A percentile compares a stretch with the other conserved stretches of the same genome.
These are phyloP conservation scores for Cottoperca gobio DNA, from an alignment of 2,797 vertebrate genomes.

Conservation along the genomic window DNA sequence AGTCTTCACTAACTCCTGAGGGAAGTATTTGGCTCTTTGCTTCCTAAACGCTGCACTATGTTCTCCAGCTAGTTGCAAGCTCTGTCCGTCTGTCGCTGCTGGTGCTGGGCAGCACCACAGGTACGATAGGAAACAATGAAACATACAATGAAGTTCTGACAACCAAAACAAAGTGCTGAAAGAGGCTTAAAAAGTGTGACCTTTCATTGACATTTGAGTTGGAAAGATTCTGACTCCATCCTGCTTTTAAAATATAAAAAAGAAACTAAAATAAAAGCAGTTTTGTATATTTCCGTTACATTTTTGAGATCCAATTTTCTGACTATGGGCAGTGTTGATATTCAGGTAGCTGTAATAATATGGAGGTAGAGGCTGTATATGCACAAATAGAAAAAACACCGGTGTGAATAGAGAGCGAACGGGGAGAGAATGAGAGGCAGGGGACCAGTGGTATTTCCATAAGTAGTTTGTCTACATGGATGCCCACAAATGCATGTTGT, in stretches of 20 bases:
- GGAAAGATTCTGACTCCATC: not conserved
- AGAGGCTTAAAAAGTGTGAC: not conserved
- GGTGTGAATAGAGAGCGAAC: not conserved
- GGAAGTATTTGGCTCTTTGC: not conserved
- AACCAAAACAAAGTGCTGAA: not conserved
- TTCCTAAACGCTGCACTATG: not conserved
- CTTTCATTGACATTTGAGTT: not conserved
- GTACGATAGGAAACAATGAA: not conserved
- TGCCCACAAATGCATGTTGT: conserved; percentile 51
- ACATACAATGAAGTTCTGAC: not conserved
- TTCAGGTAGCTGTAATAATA: conserved; percentile 11
- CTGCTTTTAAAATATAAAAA: not conserved
- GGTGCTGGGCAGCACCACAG: not conserved
- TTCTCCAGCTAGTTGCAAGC: not conserved
- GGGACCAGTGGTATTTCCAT: conserved; percentile 39
- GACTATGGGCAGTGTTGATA: not conserved
- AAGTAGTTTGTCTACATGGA: conserved; percentile 53
- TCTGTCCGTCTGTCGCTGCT: not conserved
- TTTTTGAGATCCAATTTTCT: not conserved
- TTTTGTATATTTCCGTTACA: not conserved
- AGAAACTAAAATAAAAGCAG: not conserved
- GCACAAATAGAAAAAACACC: conserved; percentile 9
- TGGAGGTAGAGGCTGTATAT: not conserved
- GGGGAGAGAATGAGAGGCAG: conserved; percentile 8
- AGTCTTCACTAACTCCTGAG: not conserved